These are phyloP conservation scores for Dromius quadrimaculatus DNA, from an alignment of 2,888 invertebrate species.

Conservation along the genomic window DNA sequence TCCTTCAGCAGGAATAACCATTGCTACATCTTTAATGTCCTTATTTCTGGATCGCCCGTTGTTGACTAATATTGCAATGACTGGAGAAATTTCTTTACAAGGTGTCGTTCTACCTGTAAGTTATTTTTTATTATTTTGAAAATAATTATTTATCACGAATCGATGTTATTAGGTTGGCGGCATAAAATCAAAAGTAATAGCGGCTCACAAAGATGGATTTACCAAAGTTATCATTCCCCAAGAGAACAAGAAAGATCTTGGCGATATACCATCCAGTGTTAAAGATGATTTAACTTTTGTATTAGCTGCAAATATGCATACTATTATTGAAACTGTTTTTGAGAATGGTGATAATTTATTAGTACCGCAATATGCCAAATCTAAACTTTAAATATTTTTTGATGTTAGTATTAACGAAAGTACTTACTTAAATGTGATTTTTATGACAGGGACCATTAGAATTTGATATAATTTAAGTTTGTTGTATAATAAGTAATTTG, in stretches of 20 bases:
- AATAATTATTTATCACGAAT: constrained; percentile 4
- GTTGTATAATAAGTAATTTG: too few species aligned
- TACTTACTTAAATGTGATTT: constrained; percentile 13
- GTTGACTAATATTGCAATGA: constrained; percentile 70
- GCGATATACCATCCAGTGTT: constrained; percentile 58
- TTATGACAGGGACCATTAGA: constrained; percentile 20
- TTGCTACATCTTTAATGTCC: constrained; percentile 69
- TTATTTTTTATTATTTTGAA: constrained; percentile 35
- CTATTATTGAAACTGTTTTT: constrained; percentile 39
- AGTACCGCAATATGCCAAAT: too few species aligned
- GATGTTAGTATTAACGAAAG: too few species aligned
- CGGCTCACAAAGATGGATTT: constrained; percentile 69
- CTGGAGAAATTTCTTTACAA: constrained; percentile 71
- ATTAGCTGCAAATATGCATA: constrained; percentile 41
- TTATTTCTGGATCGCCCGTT: constrained; percentile 67
- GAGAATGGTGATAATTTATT: constrained; percentile 43
- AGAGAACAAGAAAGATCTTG: constrained; percentile 66
- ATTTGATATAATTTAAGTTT: too few species aligned
- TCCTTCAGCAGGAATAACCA: constrained; percentile 71
- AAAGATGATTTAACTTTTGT: constrained; percentile 52
- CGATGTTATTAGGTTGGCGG: constrained; percentile 69
- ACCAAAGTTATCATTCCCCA: constrained; percentile 68
- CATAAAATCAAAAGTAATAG: constrained; percentile 71
- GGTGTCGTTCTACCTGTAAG: constrained; percentile 70
- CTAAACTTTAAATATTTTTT: constrained; percentile 29